A percentile compares a stretch with the other conserved stretches of the same genome.
These are phyloP conservation scores for Eufriesea mexicana DNA, from an alignment of 1,140 invertebrate species.

Conservation along the genomic window DNA sequence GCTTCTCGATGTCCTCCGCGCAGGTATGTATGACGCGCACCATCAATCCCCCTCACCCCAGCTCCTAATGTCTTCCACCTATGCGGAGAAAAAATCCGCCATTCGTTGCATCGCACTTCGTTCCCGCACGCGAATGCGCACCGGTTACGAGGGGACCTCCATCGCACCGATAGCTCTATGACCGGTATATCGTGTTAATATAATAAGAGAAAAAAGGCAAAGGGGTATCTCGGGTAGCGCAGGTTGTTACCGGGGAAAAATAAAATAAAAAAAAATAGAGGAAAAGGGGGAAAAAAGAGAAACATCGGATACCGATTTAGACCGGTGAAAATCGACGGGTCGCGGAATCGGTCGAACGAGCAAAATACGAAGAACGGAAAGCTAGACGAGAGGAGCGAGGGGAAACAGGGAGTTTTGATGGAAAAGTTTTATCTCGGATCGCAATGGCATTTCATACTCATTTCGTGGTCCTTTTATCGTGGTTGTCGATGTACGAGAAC, in stretches of 20 bases:
- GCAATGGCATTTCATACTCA: constrained; percentile 39
- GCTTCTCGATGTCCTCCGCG: constrained; percentile 28
- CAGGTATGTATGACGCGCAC: constrained; percentile 23
- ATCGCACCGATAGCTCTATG: background rate
- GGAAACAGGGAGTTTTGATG: constrained; percentile 15
- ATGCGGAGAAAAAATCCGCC: constrained; percentile 37
- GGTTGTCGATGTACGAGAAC: background rate
- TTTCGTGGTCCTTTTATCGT: constrained; percentile 36
- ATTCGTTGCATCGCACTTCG: constrained; percentile 14
- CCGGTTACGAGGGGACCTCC: background rate
- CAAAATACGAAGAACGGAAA: constrained; percentile 21
- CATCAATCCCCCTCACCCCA: background rate
- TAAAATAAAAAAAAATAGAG: background rate
- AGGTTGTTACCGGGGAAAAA: background rate
- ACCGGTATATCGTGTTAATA: background rate
- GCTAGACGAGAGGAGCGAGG: background rate
- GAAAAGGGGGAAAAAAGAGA: constrained; percentile 3
- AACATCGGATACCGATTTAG: constrained; percentile 19
- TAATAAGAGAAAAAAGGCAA: background rate
- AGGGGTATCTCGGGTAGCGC: too few species aligned
- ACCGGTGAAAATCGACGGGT: constrained; percentile 21
- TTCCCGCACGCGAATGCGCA: background rate
- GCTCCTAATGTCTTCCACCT: background rate
- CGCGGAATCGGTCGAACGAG: constrained; percentile 31
- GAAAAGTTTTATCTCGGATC: constrained; percentile 50